A percentile compares a stretch with the other conserved stretches of the same genome.
phyloP scores from a whole-genome alignment of 2,888 invertebrate species.

The Rhagonycha fulva region DNA sequence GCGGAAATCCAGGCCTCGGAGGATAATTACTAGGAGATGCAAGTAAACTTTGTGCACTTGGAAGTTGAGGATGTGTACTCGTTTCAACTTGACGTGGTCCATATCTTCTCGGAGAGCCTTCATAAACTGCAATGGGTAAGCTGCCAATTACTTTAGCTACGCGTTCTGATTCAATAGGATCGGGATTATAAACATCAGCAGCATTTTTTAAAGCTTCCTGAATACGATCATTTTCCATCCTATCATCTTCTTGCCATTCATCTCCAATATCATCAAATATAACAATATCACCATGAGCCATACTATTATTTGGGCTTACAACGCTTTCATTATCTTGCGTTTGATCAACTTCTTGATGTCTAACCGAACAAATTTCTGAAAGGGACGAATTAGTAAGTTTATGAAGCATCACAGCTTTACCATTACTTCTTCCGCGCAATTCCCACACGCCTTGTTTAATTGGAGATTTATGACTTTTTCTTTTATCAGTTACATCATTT shows the following conservation, averaged over 20 bases:
- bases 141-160: constrained; percentile 76
- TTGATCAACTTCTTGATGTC: constrained; percentile 54
- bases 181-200: constrained; percentile 43
- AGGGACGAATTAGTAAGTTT: constrained; percentile 51
- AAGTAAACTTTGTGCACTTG: constrained; percentile 61
- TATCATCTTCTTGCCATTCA: constrained; percentile 71
- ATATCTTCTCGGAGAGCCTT: constrained; percentile 87
- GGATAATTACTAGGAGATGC: constrained; percentile 72
- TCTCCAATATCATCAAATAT: constrained; percentile 88
- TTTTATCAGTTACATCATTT: constrained; percentile 49
- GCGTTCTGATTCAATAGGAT: constrained; percentile 49
- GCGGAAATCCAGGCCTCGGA: constrained; percentile 87
- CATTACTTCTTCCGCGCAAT: constrained; percentile 58
- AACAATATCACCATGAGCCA: constrained; percentile 75
- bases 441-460: constrained; percentile 63
- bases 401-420: constrained; percentile 17
- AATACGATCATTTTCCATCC: constrained; percentile 32
- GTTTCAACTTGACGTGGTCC: constrained; percentile 64
- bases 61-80: constrained; percentile 59
- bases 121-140: constrained; percentile 91
- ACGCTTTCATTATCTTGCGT: constrained; percentile 56
- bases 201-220: constrained; percentile 38
- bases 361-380: constrained; percentile 64
- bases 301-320: constrained; percentile 65
- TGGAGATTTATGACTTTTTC: constrained; percentile 58